Percentiles rank a stretch among this genome's conserved stretches.
phyloP scores from a whole-genome alignment of 2,888 invertebrate genomes.

The Aricia artaxerxes region DNA sequence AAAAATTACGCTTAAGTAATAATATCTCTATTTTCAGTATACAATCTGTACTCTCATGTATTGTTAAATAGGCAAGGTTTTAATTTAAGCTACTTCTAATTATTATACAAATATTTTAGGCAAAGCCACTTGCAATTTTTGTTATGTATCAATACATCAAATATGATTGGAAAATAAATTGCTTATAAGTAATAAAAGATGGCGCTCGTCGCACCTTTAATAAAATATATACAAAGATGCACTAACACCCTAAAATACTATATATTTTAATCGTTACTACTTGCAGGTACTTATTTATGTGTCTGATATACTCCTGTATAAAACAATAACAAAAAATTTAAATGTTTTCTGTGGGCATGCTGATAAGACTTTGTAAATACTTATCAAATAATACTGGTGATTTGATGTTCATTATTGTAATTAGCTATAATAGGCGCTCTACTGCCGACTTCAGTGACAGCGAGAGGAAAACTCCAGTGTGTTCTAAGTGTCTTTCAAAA shows the following conservation, averaged over 20 bases:
- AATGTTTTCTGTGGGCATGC: neutral
- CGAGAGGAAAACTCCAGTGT: neutral
- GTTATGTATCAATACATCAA: neutral
- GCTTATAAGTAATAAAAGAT: neutral
- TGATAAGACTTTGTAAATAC: constrained; percentile 12
- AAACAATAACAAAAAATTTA: neutral
- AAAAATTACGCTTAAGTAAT: neutral
- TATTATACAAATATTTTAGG: neutral
- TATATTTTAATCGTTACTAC: neutral
- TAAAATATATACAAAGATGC: neutral
- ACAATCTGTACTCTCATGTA: neutral
- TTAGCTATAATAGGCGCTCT: neutral
- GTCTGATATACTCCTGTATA: neutral
- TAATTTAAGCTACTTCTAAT: neutral
- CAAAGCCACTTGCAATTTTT: neutral
- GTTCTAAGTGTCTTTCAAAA: neutral
- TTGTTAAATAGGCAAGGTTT: neutral
- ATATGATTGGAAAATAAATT: neutral
- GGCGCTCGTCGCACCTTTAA: neutral
- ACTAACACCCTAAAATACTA: too few relatives aligned
- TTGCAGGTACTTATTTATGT: constrained; percentile 8
- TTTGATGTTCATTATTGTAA: constrained; percentile 4
- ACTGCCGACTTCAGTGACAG: neutral
- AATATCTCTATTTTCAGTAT: neutral
- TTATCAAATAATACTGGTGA: neutral